These are phyloP conservation scores for Prenolepis imparis DNA, from an alignment of 2,888 invertebrate genomes.

Conservation along the genomic window DNA sequence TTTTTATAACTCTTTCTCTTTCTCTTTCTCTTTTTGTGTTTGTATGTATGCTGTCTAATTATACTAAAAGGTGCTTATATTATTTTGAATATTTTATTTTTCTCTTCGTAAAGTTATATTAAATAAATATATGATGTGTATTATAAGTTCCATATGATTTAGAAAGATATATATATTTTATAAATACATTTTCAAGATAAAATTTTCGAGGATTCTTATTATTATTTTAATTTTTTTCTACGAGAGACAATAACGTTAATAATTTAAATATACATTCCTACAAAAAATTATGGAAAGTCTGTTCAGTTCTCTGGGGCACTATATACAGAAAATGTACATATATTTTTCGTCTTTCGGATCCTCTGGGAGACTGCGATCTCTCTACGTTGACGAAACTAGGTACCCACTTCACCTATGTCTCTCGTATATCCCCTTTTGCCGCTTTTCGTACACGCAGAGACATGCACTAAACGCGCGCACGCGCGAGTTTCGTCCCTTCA, in stretches of 20 bases:
- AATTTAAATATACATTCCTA: constrained; percentile 20
- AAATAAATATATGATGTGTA: neutral
- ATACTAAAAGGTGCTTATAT: neutral
- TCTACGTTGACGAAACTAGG: constrained; percentile 74
- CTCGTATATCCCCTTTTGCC: constrained; percentile 58
- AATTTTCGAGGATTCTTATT: neutral
- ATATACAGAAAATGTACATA: constrained; percentile 59
- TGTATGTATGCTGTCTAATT: neutral
- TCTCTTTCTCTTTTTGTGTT: neutral
- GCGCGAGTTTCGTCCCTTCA: constrained; percentile 71
- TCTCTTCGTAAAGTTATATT: constrained; percentile 1
- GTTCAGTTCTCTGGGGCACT: constrained; percentile 44
- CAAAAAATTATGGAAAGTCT: constrained; percentile 42
- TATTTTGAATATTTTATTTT: constrained; percentile 33
- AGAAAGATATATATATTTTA: neutral
- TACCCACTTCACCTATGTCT: constrained; percentile 70
- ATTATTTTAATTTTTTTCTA: neutral
- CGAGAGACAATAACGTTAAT: neutral
- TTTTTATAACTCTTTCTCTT: neutral
- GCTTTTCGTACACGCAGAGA: constrained; percentile 41
- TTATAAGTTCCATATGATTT: neutral
- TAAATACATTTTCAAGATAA: neutral
- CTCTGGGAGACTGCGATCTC: constrained; percentile 75
- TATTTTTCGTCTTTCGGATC: constrained; percentile 67
- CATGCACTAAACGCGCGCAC: constrained; percentile 28